A percentile compares a stretch with the other conserved stretches of the same genome.
Evolutionary conservation across 2,113 vertebrate species (phyloP).

Genomic region (Leptocoma aspasia): DNA sequence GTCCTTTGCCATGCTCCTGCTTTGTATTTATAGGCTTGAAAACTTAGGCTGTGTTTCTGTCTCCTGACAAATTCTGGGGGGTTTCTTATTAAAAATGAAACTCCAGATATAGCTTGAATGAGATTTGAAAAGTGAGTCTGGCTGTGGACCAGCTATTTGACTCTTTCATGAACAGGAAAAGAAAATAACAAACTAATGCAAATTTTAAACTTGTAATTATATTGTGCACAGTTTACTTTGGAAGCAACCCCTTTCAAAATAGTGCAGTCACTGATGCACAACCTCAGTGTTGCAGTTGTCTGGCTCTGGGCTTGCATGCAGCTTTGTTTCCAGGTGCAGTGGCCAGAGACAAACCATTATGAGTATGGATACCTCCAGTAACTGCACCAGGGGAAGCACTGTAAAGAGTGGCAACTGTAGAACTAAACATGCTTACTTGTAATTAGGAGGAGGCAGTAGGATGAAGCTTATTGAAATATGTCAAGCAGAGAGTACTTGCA

Average conservation of each 20-base stretch:
- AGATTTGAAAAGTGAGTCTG: neutral
- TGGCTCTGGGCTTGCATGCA: neutral
- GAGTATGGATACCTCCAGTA: neutral
- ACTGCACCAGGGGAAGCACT: neutral
- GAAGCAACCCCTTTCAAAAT: neutral
- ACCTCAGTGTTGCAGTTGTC: neutral
- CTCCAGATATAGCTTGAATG: neutral
- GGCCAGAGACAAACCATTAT: neutral
- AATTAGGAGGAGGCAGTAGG: neutral
- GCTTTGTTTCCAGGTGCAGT: neutral
- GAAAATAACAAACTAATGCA: neutral
- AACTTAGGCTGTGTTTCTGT: neutral
- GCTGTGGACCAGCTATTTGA: neutral
- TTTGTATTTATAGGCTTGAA: neutral
- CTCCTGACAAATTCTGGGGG: neutral
- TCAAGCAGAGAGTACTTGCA: neutral
- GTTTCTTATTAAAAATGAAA: neutral
- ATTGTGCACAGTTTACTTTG: neutral
- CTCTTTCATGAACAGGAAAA: neutral
- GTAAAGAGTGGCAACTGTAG: neutral
- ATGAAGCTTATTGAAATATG: neutral
- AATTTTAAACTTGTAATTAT: neutral
- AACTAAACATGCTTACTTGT: neutral
- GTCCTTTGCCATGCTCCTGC: neutral
- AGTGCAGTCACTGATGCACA: neutral